Percentiles rank a stretch among this genome's conserved stretches.
These are phyloP conservation scores for Centruroides vittatus DNA, from an alignment of 1,140 invertebrate genomes.

Conservation along the genomic window DNA sequence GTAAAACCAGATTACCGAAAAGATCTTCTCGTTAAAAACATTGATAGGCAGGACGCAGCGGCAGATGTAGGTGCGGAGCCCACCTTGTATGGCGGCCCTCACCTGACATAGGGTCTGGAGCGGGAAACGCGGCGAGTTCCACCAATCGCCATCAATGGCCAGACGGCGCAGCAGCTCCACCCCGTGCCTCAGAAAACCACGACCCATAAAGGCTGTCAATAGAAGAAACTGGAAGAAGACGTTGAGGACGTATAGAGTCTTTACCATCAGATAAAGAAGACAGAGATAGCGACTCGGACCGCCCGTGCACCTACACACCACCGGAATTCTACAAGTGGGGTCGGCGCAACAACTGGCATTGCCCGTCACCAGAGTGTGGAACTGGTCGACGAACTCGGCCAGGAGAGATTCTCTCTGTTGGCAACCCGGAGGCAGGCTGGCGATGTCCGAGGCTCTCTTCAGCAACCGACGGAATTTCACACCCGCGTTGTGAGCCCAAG, in stretches of 20 bases:
- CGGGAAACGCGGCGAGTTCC: constrained; percentile 29
- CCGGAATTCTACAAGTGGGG: constrained; percentile 23
- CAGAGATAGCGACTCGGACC: constrained; percentile 31
- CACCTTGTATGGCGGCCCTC: constrained; percentile 28
- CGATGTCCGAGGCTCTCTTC: constrained; percentile 28
- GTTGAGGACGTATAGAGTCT: constrained; percentile 32
- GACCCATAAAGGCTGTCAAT: constrained; percentile 29
- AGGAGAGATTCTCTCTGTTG: constrained; percentile 29
- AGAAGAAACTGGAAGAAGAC: constrained; percentile 33
- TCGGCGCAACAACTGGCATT: constrained; percentile 27
- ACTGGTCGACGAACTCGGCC: constrained; percentile 29
- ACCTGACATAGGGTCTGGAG: constrained; percentile 30
- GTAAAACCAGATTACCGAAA: constrained; percentile 33
- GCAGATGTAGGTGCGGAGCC: constrained; percentile 29
- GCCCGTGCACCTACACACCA: constrained; percentile 21
- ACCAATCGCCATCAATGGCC: constrained; percentile 26
- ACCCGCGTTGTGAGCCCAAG: constrained; percentile 28
- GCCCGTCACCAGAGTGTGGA: constrained; percentile 27
- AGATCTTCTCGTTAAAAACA: constrained; percentile 41
- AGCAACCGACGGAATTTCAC: constrained; percentile 27
- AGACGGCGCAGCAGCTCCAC: constrained; percentile 24
- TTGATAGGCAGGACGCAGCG: constrained; percentile 41
- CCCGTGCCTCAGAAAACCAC: constrained; percentile 27
- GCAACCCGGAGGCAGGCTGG: constrained; percentile 28
- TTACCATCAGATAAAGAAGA: constrained; percentile 31